Evolutionary conservation across 2,888 invertebrate genomes (phyloP).

Genomic region (Asteroscopus sphinx): DNA sequence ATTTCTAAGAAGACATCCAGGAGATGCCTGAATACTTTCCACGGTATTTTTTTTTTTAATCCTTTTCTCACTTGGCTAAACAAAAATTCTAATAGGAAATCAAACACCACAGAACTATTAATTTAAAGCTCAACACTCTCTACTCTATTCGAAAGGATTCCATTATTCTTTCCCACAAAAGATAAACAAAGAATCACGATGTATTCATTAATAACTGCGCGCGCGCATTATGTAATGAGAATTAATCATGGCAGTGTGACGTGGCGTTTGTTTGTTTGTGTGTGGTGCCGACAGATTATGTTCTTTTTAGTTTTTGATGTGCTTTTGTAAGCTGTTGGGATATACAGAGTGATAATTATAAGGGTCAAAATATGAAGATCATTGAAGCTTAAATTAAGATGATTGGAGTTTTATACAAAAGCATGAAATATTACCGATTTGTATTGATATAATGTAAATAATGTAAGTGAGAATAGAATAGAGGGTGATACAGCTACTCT

Average conservation of each 20-base stretch:
- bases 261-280: slow-evolving; percentile 45
- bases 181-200: slow-evolving; percentile 45
- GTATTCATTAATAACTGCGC: slow-evolving; percentile 54
- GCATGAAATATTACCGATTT: not conserved
- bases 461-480: too few relatives aligned
- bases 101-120: too few relatives aligned
- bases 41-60: too few relatives aligned
- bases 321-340: slow-evolving; percentile 3
- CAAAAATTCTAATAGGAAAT: too few relatives aligned
- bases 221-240: slow-evolving; percentile 46
- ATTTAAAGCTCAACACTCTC: slow-evolving; percentile 14
- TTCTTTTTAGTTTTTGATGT: slow-evolving; percentile 6
- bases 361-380: slow-evolving; percentile 3
- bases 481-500: too few relatives aligned
- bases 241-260: slow-evolving; percentile 51
- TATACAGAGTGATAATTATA: not conserved
- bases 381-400: not conserved
- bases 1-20: too few relatives aligned
- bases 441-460: not conserved
- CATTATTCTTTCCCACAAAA: slow-evolving; percentile 38
- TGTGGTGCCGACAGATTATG: slow-evolving; percentile 42
- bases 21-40: too few relatives aligned
- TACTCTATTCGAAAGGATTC: slow-evolving; percentile 16
- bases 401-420: not conserved
- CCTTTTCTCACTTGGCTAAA: too few relatives aligned